Evolutionary conservation across 2,888 invertebrate genomes (phyloP).

Genomic region (Lasius fuliginosus): DNA sequence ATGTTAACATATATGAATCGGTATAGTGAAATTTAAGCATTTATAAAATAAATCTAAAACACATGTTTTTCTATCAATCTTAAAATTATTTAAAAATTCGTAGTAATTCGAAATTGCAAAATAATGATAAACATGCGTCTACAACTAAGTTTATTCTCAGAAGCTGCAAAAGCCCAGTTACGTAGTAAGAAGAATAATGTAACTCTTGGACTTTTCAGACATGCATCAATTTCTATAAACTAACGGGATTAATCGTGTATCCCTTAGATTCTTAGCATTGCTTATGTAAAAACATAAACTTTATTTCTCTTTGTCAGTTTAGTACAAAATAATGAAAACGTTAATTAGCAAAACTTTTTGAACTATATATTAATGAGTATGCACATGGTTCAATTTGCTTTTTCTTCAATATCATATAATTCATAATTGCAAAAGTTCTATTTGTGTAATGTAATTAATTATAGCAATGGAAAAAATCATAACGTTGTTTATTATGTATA

Average conservation of each 20-base stretch:
- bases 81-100: slow-evolving; percentile 52
- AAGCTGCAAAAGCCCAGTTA: slow-evolving; percentile 75
- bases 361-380: slow-evolving; percentile 33
- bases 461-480: not conserved
- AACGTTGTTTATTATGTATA: slow-evolving; percentile 6
- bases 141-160: slow-evolving; percentile 42
- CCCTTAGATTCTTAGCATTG: slow-evolving; percentile 37
- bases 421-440: slow-evolving; percentile 9
- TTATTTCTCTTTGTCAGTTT: slow-evolving; percentile 38
- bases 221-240: slow-evolving; percentile 32
- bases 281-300: slow-evolving; percentile 37
- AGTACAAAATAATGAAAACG: slow-evolving; percentile 27
- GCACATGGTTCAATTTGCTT: not conserved
- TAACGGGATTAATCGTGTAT: slow-evolving; percentile 30
- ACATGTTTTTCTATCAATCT: slow-evolving; percentile 19
- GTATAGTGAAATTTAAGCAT: slow-evolving; percentile 72
- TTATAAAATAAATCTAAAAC: slow-evolving; percentile 39
- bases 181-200: slow-evolving; percentile 83
- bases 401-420: slow-evolving; percentile 22
- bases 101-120: slow-evolving; percentile 28
- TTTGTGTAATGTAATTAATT: not conserved
- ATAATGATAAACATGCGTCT: slow-evolving; percentile 39
- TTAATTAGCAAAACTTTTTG: slow-evolving; percentile 36
- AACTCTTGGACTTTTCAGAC: slow-evolving; percentile 73
- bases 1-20: slow-evolving; percentile 72